Percentiles rank a stretch among this genome's conserved stretches.
phyloP scores from a whole-genome alignment of 2,888 invertebrate species.

The Zhengitettix transpicula region DNA sequence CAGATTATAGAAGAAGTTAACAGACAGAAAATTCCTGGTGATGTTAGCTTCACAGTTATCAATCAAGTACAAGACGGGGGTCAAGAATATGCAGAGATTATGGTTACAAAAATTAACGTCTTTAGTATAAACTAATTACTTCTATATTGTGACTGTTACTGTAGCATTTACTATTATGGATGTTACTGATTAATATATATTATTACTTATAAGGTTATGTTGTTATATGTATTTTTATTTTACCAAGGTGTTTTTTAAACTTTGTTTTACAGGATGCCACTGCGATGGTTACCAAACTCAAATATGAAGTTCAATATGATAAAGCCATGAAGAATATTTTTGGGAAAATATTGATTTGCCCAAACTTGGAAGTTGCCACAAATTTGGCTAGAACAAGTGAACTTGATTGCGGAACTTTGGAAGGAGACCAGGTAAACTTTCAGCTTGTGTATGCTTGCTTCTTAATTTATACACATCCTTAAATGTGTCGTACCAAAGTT shows the following conservation, averaged over 20 bases:
- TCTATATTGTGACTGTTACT: not conserved
- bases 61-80: constrained; percentile 56
- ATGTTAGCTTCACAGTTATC: no score
- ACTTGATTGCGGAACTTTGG: constrained; percentile 96
- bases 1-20: no score
- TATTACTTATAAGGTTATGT: constrained; percentile 1
- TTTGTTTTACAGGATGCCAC: constrained; percentile 64
- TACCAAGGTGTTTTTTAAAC: not conserved
- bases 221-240: no score
- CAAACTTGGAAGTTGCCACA: constrained; percentile 91
- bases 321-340: constrained; percentile 93
- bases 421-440: constrained; percentile 65
- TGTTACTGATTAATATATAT: constrained; percentile 6
- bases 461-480: no score
- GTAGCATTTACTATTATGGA: not conserved
- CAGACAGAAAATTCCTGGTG: no score
- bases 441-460: no score
- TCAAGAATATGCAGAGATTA: constrained; percentile 49
- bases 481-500: no score
- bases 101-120: not conserved
- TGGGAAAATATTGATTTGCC: constrained; percentile 94
- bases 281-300: constrained; percentile 90
- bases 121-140: no score
- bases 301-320: constrained; percentile 74
- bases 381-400: constrained; percentile 88